Evolutionary conservation across 2,113 vertebrate species (phyloP), one percentile per base, ranked within the genome.

Genomic region (Puntigrus tetrazona): DNA sequence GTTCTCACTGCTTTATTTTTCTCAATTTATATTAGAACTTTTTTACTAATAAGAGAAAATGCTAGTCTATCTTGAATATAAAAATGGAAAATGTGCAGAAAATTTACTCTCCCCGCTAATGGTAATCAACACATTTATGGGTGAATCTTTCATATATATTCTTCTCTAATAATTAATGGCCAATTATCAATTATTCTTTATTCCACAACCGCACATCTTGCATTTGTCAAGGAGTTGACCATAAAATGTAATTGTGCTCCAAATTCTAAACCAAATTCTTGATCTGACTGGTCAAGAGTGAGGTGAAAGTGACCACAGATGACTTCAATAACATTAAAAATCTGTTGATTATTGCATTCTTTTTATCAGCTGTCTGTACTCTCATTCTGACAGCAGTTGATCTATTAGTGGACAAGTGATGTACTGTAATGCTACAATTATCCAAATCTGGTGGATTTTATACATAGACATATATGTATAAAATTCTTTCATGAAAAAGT

Each of bases 1-100:
- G 85, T 90, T 86, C 79, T 78, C 43, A 31, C 88, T 73, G 86
- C 52, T 57, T 57, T 57, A n/a, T 9, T 57, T 57, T 9, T 57
- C 52, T 57, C 22, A 87, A 90, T 74, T 74, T 25, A 74, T 47
- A 29, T 29, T 31, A n/a, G 34, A 31, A 38, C 43, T 10, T 75
- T 50, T 74, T 74, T 27, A 50, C 14, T 50, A 50, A 74, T 50
- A 7, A 74, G 14, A 47, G 25, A 74, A 74, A 74, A 16, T 74
- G 7, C 43, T 45, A 73, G 41, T 73, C n/a, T 18, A 8, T 34
- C 43, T 75, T 29, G 16, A 75, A 38, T 38, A 7, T 50, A 50
- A 47, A 75, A 47, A 75, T 29, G 0, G 13, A 73, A 73, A 31
- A 31, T 9, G 8, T 75, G 43, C 14, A 50, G 72, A 29, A 36